Base-by-base conservation (phyloP, 2,888 invertebrate genomes). In the Conops quadrifasciatus region DNA sequence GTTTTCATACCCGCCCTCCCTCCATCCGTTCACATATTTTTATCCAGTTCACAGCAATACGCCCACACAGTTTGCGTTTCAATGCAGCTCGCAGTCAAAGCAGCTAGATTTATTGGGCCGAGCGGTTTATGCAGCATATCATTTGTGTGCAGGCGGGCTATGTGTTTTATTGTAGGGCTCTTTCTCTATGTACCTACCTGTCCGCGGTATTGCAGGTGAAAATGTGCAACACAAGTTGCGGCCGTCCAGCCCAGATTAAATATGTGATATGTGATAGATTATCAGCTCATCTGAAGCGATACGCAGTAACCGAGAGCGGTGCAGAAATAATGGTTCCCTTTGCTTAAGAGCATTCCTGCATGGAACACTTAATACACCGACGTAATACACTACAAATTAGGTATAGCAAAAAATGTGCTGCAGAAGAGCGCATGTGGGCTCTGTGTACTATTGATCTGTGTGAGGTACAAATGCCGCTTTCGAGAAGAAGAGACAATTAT, bases 231-330 rank as follows among this genome's bases (percentile, higher is more conserved):
- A 58, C 58, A 15, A 26, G 2, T 24, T 58, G 28, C 63, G 26
- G 16, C 47, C 47, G 45, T 43, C 16, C 16, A 2, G 30, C 63
- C 24, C 47, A 0, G 63, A 47, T 16, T 63, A 45, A 47, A 63
- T 63, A 24, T 43, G 47, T 43, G 26, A 45, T 16, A 63, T 26
- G 63, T 63, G 63, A 63, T 7, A 11, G 45, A 63, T 63, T 63
- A 63, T 47, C 47, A 45, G 63, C 47, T 21, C 45, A 24, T 24
- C 26, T 24, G 24, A 24, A 16, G 7, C 47, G 26, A 45, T 47
- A 26, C 63, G 47, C 24, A 15, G 63, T 26, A 47, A 63, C 47
- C 47, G 47, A 24, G 63, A 63, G 45, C 45, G 16, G 13, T 21
- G 16, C 47, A 2, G 47, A 62, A 62, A 62, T 45, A 43, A 62